Base-by-base conservation (phyloP, 2,888 invertebrate species). In the Sminthurinus aureus region DNA sequence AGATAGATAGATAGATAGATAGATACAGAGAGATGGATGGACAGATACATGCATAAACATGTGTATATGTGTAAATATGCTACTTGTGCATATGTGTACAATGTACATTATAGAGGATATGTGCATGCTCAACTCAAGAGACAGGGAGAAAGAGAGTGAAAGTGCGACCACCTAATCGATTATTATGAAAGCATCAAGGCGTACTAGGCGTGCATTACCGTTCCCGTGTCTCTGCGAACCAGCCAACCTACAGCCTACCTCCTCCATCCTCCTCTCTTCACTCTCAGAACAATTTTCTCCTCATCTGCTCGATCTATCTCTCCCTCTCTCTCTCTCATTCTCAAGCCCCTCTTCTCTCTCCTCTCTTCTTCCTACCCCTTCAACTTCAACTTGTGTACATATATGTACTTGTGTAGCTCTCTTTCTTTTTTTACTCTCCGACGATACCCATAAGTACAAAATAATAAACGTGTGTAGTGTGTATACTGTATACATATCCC, bases 151-250 rank as follows among this genome's bases (percentile, higher is more conserved):
- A 58, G 58, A 26, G 77, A 22, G 77, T 58, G 77, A 77, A 58
- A 77, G 77, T 58, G 77, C 58, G 77, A 77, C 77, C 77, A 52
- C 77, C 77, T 77, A 77, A 77, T 77, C 77, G 77, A 77, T 77
- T 77, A 77, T 77, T 77, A 77, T 77, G 77, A 77, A 77, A 77
- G 77, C 77, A 77, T 77, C 77, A 52, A 77, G 77, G 77, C 77
- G 77, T 77, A 58, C 77, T 22, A 77, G 77, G 77, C 77, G 77
- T 77, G 77, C 77, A 77, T 77, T 58, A 73, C 73, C 73, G 73
- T 73, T 15, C 24, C 24, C 26, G 12, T 73, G 15, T 73, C 73
- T 26, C 73, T 26, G 12, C 69, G 24, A 20, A 0, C 20, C 69
- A 20, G 6, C 11, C 73, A 13, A 73, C 73, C 73, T 15, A 6